Evolutionary conservation across 2,888 invertebrate genomes (phyloP).

Genomic region (Sabellastarte sp.): DNA sequence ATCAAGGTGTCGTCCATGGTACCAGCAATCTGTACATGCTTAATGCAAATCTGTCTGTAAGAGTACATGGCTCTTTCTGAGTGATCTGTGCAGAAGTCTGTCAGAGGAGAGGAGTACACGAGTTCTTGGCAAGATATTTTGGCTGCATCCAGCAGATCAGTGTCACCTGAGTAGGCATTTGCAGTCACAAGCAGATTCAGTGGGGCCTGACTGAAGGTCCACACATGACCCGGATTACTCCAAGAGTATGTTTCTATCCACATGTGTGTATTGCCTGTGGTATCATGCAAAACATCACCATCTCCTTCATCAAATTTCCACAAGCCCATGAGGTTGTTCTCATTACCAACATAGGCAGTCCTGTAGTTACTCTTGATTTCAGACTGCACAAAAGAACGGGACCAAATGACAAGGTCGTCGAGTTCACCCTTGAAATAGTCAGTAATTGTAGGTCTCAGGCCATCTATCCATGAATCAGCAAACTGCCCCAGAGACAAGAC

Average conservation of each 20-base stretch:
- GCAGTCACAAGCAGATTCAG: background rate
- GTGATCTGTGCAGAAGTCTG: no score
- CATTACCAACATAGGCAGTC: background rate
- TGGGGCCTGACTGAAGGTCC: constrained; percentile 8
- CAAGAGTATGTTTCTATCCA: constrained; percentile 6
- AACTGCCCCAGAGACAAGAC: constrained; percentile 2
- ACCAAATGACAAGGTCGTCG: constrained; percentile 33
- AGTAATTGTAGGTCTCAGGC: background rate
- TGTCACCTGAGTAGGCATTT: background rate
- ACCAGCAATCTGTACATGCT: background rate
- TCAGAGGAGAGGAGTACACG: no score
- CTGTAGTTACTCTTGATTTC: constrained; percentile 12
- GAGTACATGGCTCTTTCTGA: background rate
- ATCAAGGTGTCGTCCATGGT: background rate
- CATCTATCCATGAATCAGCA: background rate
- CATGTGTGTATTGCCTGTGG: constrained; percentile 13
- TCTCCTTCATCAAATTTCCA: constrained; percentile 33
- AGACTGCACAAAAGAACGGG: constrained; percentile 18
- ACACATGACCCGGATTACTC: constrained; percentile 9
- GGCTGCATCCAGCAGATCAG: no score
- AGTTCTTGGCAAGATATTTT: no score
- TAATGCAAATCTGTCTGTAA: background rate
- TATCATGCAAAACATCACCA: constrained; percentile 18
- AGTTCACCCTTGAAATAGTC: constrained; percentile 19
- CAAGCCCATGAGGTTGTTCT: constrained; percentile 18